Conservation (phyloP, 2,888 invertebrate genomes). For the Oeneis ivallda region DNA sequence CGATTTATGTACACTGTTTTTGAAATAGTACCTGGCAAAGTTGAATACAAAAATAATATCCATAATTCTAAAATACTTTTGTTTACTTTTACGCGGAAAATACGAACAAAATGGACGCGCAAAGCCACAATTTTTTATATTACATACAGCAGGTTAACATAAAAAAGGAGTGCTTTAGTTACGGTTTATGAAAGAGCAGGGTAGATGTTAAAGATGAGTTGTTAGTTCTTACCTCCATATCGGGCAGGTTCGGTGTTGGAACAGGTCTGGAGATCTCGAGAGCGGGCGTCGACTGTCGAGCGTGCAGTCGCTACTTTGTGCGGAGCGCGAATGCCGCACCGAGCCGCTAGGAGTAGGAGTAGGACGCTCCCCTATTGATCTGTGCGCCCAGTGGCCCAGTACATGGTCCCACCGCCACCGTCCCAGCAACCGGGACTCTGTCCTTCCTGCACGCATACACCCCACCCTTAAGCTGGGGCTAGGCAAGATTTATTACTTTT, state of each 20-base stretch:
- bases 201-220: neutral
- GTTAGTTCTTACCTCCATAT: conserved; percentile 10
- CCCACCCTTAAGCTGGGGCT: conserved; percentile 59
- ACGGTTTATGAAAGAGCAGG: neutral
- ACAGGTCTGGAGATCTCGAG: neutral
- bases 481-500: conserved; percentile 69
- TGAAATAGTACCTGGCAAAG: neutral
- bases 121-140: neutral
- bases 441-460: conserved; percentile 54
- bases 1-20: neutral
- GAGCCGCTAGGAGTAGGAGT: conserved; percentile 24
- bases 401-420: neutral
- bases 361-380: conserved; percentile 69
- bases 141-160: neutral
- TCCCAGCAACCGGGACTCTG: conserved; percentile 45
- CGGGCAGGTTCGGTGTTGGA: neutral
- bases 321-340: conserved; percentile 46
- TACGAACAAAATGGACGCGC: neutral
- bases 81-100: neutral
- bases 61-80: neutral
- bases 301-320: neutral
- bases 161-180: neutral
- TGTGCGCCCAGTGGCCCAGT: conserved; percentile 49
- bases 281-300: neutral
- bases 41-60: neutral